phyloP scores from a whole-genome alignment of 2,888 invertebrate genomes.

The Andrena chrysosceles region DNA sequence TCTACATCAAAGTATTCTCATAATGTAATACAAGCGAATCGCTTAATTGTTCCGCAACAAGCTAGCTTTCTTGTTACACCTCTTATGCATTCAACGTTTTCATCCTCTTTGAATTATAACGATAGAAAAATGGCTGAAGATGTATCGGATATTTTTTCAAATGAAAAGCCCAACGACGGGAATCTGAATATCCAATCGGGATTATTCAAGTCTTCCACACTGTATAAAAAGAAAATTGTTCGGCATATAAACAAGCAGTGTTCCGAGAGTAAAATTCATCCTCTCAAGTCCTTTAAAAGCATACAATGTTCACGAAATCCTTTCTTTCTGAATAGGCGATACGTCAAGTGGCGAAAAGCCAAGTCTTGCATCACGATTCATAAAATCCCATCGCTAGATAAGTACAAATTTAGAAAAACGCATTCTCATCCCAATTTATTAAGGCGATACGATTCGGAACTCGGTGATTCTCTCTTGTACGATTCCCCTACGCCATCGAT shows the following conservation, averaged over 20 bases:
- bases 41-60: background rate
- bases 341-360: constrained; percentile 76
- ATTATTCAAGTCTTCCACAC: constrained; percentile 43
- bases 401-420: constrained; percentile 68
- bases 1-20: constrained; percentile 63
- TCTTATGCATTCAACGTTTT: constrained; percentile 37
- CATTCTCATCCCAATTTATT: constrained; percentile 75
- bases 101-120: constrained; percentile 32
- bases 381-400: constrained; percentile 64
- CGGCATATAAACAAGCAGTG: constrained; percentile 32
- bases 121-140: constrained; percentile 43
- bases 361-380: constrained; percentile 75
- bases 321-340: constrained; percentile 65
- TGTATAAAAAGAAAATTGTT: constrained; percentile 51
- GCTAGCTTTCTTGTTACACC: constrained; percentile 49
- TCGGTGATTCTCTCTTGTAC: constrained; percentile 55
- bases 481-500: constrained; percentile 28
- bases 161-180: constrained; percentile 14
- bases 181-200: constrained; percentile 18
- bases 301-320: constrained; percentile 46
- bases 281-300: constrained; percentile 46
- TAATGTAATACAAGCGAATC: constrained; percentile 14
- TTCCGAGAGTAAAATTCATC: constrained; percentile 19
- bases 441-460: constrained; percentile 58
- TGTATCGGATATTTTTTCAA: constrained; percentile 32